A percentile compares a stretch with the other conserved stretches of the same genome.
Evolutionary conservation across 53 echinoderm and acorn worm genomes (phyloP).

Genomic region (Holothuria leucospilota): DNA sequence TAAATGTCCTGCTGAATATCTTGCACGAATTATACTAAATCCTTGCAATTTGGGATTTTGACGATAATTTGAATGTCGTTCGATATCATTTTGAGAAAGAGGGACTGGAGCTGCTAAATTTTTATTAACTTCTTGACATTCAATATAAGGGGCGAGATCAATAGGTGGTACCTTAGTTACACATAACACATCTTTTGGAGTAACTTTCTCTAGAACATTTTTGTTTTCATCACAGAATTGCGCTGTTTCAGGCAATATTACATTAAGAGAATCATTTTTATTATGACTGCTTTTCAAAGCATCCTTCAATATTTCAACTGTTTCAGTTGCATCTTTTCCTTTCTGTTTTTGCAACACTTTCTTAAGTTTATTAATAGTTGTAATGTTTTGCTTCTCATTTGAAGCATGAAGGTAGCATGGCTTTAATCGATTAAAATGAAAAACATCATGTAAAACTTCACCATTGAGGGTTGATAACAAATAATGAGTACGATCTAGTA

Average conservation of each 20-base stretch:
- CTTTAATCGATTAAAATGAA: neutral
- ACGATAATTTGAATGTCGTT: neutral
- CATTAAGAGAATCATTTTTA: too few relatives aligned
- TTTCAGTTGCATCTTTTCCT: neutral
- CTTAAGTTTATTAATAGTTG: neutral
- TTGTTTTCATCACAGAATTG: neutral
- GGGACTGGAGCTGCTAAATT: neutral
- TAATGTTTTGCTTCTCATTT: neutral
- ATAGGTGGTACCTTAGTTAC: neutral
- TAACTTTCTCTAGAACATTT: neutral
- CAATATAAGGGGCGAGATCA: neutral
- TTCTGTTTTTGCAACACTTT: neutral
- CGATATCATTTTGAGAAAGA: neutral
- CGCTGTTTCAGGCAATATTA: too few relatives aligned
- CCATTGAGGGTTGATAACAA: neutral
- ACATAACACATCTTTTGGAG: constrained; percentile 12
- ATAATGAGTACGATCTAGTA: neutral
- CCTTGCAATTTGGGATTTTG: too few relatives aligned
- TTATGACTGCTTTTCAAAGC: too few relatives aligned
- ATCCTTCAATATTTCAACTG: neutral
- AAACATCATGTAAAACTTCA: neutral
- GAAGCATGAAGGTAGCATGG: neutral
- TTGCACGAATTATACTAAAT: neutral
- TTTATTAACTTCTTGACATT: neutral
- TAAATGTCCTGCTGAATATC: neutral